Evolutionary conservation across 2,888 invertebrate species (phyloP).

Genomic region (Chirona hameri): DNA sequence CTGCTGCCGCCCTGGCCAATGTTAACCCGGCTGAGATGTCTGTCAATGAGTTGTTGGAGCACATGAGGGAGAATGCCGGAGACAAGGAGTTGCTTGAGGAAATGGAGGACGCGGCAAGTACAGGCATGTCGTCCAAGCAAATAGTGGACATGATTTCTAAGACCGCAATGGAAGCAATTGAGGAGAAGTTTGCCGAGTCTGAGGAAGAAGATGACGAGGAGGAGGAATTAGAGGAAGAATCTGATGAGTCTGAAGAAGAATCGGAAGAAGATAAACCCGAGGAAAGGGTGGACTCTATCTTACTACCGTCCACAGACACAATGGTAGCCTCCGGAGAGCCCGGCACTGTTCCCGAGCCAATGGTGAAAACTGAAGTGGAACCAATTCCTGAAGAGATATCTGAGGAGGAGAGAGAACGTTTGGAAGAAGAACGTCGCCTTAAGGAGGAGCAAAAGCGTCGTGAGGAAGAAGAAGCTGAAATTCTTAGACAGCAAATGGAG

Average conservation of each 20-base stretch:
- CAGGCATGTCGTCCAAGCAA: slow-evolving; percentile 24
- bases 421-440: background rate
- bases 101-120: slow-evolving; percentile 34
- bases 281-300: background rate
- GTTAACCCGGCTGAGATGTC: slow-evolving; percentile 37
- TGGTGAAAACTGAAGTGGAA: background rate
- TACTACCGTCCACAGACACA: too few relatives aligned
- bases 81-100: slow-evolving; percentile 37
- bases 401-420: background rate
- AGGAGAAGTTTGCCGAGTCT: slow-evolving; percentile 44
- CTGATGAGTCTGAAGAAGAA: slow-evolving; percentile 44
- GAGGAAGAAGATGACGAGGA: background rate
- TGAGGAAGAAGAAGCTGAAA: slow-evolving; percentile 9
- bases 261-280: background rate
- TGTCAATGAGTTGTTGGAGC: slow-evolving; percentile 37
- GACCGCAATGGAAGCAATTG: slow-evolving; percentile 30
- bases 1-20: slow-evolving; percentile 35
- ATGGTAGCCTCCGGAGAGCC: too few relatives aligned
- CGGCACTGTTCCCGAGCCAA: background rate
- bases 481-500: background rate
- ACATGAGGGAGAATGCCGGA: slow-evolving; percentile 37
- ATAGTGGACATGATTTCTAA: background rate
- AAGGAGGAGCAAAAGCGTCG: background rate
- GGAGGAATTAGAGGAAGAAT: background rate
- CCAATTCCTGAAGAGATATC: background rate